Evolutionary conservation across 2,888 invertebrate species (phyloP).

Genomic region (Helleia helle): DNA sequence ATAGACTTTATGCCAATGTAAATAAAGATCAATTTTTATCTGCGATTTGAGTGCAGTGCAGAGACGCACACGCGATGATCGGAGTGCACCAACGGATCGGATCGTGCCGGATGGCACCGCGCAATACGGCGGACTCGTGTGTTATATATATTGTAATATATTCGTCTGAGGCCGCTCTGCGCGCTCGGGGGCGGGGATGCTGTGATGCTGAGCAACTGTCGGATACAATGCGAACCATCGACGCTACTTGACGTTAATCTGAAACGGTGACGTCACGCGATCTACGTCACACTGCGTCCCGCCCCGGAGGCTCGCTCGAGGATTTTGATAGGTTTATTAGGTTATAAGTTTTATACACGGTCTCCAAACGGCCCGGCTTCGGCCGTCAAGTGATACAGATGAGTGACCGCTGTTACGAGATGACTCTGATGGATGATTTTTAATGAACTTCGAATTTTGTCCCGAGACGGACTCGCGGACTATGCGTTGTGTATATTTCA

Average conservation of each 20-base stretch:
- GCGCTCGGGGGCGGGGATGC: too few relatives aligned
- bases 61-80: conserved; percentile 31
- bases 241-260: too few relatives aligned
- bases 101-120: too few relatives aligned
- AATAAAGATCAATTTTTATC: conserved; percentile 25
- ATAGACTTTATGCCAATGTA: conserved; percentile 23
- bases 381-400: conserved; percentile 8
- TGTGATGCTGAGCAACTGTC: too few relatives aligned
- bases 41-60: conserved; percentile 16
- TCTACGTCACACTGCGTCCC: background rate
- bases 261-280: too few relatives aligned
- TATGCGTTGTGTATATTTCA: conserved; percentile 46
- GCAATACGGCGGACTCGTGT: background rate
- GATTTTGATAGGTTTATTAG: conserved; percentile 16
- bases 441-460: conserved; percentile 36
- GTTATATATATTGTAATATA: conserved; percentile 7
- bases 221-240: too few relatives aligned
- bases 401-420: conserved; percentile 29
- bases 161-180: conserved; percentile 6
- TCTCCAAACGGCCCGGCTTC: conserved; percentile 11
- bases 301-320: background rate
- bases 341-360: conserved; percentile 17
- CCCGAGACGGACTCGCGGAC: conserved; percentile 33
- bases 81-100: conserved; percentile 15
- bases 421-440: conserved; percentile 35